Evolutionary conservation across 1,140 invertebrate genomes (phyloP).

Genomic region (Diprion similis): DNA sequence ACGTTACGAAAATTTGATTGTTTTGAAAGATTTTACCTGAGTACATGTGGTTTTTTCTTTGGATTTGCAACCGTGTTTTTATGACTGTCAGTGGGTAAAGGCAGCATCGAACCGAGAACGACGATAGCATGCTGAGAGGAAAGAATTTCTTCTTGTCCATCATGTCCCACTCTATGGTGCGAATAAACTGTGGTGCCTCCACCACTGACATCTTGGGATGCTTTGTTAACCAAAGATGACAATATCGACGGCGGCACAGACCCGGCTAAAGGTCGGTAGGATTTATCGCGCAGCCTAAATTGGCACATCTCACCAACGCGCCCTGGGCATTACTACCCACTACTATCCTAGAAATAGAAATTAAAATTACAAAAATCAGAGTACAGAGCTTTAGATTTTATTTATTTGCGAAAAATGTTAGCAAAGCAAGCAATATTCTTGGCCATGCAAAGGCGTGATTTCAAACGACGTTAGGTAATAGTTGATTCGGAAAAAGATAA

Average conservation of each 20-base stretch:
- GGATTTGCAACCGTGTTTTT: conserved; percentile 94
- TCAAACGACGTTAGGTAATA: no score
- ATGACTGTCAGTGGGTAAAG: conserved; percentile 97
- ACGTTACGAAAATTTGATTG: background rate
- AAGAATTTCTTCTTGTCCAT: conserved; percentile 96
- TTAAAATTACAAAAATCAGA: no score
- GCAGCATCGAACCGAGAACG: conserved; percentile 86
- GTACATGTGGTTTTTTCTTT: conserved; percentile 84
- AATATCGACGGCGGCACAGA: conserved; percentile 20
- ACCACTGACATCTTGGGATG: conserved; percentile 54
- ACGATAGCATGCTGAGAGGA: conserved; percentile 88
- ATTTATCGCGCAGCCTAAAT: conserved; percentile 36
- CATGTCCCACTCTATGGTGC: conserved; percentile 98
- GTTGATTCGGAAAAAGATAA: background rate
- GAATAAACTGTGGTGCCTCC: conserved; percentile 71
- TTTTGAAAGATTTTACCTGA: conserved; percentile 61
- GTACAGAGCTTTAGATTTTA: no score
- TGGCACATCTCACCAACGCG: conserved; percentile 51
- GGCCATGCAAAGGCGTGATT: no score
- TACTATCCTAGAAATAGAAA: conserved; percentile 12
- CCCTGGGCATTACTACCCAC: conserved; percentile 47
- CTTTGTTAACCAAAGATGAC: conserved; percentile 20
- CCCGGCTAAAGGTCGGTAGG: conserved; percentile 23
- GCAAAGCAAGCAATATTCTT: no score
- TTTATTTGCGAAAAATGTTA: no score